phyloP scores from a whole-genome alignment of 2,797 vertebrate species.

The Danio kyathit region DNA sequence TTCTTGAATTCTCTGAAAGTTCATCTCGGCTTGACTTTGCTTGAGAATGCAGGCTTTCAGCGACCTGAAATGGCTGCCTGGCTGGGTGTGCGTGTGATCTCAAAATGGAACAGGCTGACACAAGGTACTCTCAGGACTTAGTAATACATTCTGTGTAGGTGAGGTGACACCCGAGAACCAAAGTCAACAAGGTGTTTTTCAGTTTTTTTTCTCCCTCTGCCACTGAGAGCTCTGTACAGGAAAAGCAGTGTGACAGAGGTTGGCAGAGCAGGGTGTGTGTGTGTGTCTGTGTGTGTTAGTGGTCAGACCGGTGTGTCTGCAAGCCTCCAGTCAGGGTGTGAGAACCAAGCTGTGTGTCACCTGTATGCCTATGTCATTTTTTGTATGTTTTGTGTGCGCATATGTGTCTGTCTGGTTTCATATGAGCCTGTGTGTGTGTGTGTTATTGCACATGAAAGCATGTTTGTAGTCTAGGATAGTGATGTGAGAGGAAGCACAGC shows the following conservation, averaged over 20 bases:
- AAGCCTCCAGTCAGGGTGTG: constrained; percentile 72
- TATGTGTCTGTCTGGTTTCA: constrained; percentile 26
- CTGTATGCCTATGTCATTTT: constrained; percentile 37
- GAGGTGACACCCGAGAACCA: constrained; percentile 55
- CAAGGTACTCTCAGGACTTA: constrained; percentile 49
- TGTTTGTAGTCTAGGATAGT: constrained; percentile 19
- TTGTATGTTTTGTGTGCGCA: constrained; percentile 14
- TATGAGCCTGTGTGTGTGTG: constrained; percentile 45
- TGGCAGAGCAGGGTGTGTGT: constrained; percentile 65
- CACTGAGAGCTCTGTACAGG: constrained; percentile 48
- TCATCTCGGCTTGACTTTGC: constrained; percentile 35
- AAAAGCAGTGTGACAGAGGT: constrained; percentile 57
- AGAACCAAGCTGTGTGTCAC: constrained; percentile 62
- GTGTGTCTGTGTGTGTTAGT: constrained; percentile 61
- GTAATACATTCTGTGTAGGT: constrained; percentile 52
- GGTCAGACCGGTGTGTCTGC: constrained; percentile 80
- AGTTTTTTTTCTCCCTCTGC: constrained; percentile 35
- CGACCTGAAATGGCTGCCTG: constrained; percentile 49
- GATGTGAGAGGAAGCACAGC: neutral
- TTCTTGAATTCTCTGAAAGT: constrained; percentile 43
- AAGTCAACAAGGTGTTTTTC: constrained; percentile 54
- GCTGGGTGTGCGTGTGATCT: constrained; percentile 33
- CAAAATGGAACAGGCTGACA: constrained; percentile 54
- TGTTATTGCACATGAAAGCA: neutral
- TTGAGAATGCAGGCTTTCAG: constrained; percentile 17